Conservation (phyloP, 2,888 invertebrate species). For the Corythucha ciliata region DNA sequence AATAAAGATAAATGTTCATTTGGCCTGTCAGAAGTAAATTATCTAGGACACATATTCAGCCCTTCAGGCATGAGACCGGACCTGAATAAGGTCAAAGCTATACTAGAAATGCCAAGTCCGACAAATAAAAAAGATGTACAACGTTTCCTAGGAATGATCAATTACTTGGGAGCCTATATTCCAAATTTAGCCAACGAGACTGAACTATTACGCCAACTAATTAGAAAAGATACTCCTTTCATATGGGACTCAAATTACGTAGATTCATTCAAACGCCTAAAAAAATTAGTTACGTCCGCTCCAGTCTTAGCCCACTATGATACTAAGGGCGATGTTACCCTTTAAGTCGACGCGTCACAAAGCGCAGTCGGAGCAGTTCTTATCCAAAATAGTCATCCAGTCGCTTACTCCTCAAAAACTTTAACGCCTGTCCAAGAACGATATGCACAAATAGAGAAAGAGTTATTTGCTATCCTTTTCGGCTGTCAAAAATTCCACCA, state of each 20-base stretch:
- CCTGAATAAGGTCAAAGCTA: constrained; percentile 16
- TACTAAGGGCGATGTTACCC: not conserved
- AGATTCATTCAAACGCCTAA: constrained; percentile 9
- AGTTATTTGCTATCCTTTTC: too few relatives aligned
- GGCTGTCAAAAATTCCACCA: too few relatives aligned
- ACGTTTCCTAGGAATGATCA: constrained; percentile 33
- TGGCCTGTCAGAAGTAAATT: not conserved
- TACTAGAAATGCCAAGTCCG: constrained; percentile 28
- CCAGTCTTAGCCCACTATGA: constrained; percentile 17
- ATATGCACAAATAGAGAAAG: constrained; percentile 2
- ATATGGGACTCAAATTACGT: constrained; percentile 10
- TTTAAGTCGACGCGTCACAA: not conserved
- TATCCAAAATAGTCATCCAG: constrained; percentile 8
- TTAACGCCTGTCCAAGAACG: not conserved
- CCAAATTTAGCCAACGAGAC: constrained; percentile 32
- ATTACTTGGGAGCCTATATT: constrained; percentile 33
- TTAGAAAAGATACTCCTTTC: constrained; percentile 26
- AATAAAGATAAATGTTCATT: constrained; percentile 12
- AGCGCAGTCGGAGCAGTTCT: constrained; percentile 7
- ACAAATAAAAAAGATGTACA: constrained; percentile 28
- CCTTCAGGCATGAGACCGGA: not conserved
- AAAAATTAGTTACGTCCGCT: constrained; percentile 7
- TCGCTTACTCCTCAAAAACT: constrained; percentile 7
- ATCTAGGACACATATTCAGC: not conserved
- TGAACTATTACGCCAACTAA: constrained; percentile 27